Base-by-base conservation (phyloP, 1,140 invertebrate genomes). In the Cotesia vestalis region DNA sequence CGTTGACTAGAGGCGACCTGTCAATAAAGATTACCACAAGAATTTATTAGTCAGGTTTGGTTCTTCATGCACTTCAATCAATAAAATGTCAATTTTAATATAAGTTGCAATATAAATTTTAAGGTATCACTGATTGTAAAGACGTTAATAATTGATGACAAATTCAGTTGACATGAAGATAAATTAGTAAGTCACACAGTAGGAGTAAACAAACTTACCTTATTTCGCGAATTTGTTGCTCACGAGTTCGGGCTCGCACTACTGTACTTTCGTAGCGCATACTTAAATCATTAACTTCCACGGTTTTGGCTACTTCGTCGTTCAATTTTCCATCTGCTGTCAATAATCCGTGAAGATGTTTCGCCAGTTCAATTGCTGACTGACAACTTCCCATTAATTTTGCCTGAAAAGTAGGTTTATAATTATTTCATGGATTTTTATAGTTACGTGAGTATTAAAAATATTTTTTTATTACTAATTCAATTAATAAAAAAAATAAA, bases 361-460 rank as follows among this genome's bases (percentile, higher is more conserved):
- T 91, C 0, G 95, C 90, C 14, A 95, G 82, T 83, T 96, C 94
- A 52, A 94, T 88, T 11, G 90, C 91, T 1, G 91, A 92, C 78
- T 94, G 90, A 79, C 91, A 93, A 64, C 90, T 90, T 71, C 90
- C 90, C 27, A 93, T 88, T 71, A 90, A 81, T 84, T 92, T 92
- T 36, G 90, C 89, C 89, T 91, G 75, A 20, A 75, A 72, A 68
- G 72, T 35, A 61, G 63, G 9, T 12, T 59, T 62, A 46, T 40
- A 59, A 61, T 20, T 61, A 11, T 8, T 34, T 20, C 8, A 36
- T 34, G 3, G 4, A 34, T 12, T 34, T 1, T 27, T 27, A 27
- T 27, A 27, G 27, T 27, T 27, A 27, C 27, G 27, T 27, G 27
- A 27, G 3, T 27, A 27, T 27, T 17, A 17, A 17, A 17, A 17